Evolutionary conservation across 2,888 invertebrate genomes (phyloP), one percentile per base, ranked within the genome.

Genomic region (Drosophila melanosoma): DNA sequence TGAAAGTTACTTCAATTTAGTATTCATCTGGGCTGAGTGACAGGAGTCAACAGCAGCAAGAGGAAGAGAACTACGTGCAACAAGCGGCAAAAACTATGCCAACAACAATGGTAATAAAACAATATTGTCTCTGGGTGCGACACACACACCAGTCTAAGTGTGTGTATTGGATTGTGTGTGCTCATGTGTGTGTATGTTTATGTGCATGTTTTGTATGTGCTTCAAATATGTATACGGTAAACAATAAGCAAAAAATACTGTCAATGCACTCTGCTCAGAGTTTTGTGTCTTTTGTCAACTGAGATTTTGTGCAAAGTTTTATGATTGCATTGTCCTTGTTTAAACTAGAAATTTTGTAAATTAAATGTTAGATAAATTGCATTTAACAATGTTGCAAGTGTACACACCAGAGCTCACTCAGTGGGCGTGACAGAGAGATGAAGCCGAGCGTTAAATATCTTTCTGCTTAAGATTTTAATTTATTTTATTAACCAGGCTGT

Each of bases 281-380:
- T 36, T 48, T 56, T 45, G 38, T 65, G 68, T 54, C 60, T 53
- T 57, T 61, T 57, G 61, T 59, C 42, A 23, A 38, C 12, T 42
- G 54, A 62, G 56, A 57, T 33, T 49, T 51, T 42, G 20, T 35
- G 51, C 29, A 67, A 67, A 75, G 65, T 77, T 67, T 61, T 53
- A 32, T 60, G 40, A 67, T 40, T 52, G 60, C 45, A 56, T 61
- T 64, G 42, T 67, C 35, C 42, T 49, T 65, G 62, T 17, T 33
- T 38, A 23, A 48, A 26, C 15, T 35, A 8, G 29, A 82, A 61
- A 68, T 72, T 52, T 60, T n/a, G n/a, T 20, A 76, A 79, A 85
- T 79, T 66, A 84, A 73, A 82, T 85, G 61, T 68, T 61, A 36
- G 67, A 71, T 71, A 79, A 76, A 87, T 79, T 74, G 63, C 53